phyloP scores from a whole-genome alignment of 2,888 invertebrate species.

The Orgyia antiqua region DNA sequence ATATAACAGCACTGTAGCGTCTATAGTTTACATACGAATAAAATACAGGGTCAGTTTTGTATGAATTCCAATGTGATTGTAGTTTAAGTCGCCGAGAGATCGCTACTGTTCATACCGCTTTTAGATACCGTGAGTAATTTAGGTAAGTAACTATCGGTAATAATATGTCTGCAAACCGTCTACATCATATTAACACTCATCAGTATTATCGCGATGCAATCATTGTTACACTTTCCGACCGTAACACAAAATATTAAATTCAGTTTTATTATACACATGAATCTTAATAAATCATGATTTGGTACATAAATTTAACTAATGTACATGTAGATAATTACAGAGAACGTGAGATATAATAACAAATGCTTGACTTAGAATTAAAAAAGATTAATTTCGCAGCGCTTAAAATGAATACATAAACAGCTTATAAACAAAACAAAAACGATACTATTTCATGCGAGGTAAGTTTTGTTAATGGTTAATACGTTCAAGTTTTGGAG shows the following conservation, averaged over 20 bases:
- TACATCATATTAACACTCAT: slow-evolving; percentile 26
- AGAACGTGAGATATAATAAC: slow-evolving; percentile 25
- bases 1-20: slow-evolving; percentile 63
- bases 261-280: slow-evolving; percentile 22
- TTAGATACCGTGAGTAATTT: slow-evolving; percentile 59
- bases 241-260: slow-evolving; percentile 21
- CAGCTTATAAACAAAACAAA: slow-evolving; percentile 42
- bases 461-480: slow-evolving; percentile 35
- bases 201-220: slow-evolving; percentile 18
- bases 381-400: not conserved
- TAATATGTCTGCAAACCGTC: slow-evolving; percentile 24
- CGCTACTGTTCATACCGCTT: slow-evolving; percentile 66
- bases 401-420: slow-evolving; percentile 14
- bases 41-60: slow-evolving; percentile 78
- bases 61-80: slow-evolving; percentile 77
- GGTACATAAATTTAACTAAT: slow-evolving; percentile 28
- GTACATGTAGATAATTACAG: slow-evolving; percentile 17
- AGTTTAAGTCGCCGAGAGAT: slow-evolving; percentile 69
- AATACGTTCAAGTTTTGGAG: slow-evolving; percentile 43
- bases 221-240: slow-evolving; percentile 28
- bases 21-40: slow-evolving; percentile 69
- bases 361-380: slow-evolving; percentile 22
- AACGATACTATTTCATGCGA: slow-evolving; percentile 51
- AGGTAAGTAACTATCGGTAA: slow-evolving; percentile 54
- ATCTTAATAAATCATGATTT: slow-evolving; percentile 18